Evolutionary conservation across 2,888 invertebrate genomes (phyloP).

Genomic region (Lissonota sp.): DNA sequence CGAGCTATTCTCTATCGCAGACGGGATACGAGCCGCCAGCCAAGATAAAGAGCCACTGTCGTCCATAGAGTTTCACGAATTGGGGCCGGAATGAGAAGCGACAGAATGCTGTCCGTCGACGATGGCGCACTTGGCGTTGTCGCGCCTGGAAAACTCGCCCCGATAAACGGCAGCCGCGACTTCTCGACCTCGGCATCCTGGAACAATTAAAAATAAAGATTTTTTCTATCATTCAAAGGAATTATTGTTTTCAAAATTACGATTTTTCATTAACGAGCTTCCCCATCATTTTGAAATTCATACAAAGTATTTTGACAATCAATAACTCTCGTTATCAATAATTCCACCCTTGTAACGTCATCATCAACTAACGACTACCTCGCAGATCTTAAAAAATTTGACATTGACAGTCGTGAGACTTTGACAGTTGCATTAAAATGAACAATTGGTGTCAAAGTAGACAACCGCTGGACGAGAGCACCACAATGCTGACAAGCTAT

Average conservation of each 20-base stretch:
- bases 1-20: conserved; percentile 78
- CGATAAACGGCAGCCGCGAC: conserved; percentile 78
- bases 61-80: conserved; percentile 82
- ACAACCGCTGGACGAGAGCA: no score
- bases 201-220: conserved; percentile 69
- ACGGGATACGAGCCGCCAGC: conserved; percentile 82
- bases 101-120: conserved; percentile 79
- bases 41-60: conserved; percentile 82
- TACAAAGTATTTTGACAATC: no score
- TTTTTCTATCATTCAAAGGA: conserved; percentile 8
- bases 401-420: no score
- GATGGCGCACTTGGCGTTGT: conserved; percentile 69
- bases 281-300: no score
- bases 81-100: conserved; percentile 81
- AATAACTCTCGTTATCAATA: no score
- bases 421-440: no score
- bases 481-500: no score
- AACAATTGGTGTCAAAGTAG: no score
- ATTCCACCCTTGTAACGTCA: no score
- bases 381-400: no score
- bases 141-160: conserved; percentile 72
- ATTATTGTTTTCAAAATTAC: not conserved
- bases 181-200: conserved; percentile 82
- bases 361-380: no score
- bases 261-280: no score